Conservation (phyloP, 2,113 vertebrate genomes). For the Oryzias curvinotus region DNA sequence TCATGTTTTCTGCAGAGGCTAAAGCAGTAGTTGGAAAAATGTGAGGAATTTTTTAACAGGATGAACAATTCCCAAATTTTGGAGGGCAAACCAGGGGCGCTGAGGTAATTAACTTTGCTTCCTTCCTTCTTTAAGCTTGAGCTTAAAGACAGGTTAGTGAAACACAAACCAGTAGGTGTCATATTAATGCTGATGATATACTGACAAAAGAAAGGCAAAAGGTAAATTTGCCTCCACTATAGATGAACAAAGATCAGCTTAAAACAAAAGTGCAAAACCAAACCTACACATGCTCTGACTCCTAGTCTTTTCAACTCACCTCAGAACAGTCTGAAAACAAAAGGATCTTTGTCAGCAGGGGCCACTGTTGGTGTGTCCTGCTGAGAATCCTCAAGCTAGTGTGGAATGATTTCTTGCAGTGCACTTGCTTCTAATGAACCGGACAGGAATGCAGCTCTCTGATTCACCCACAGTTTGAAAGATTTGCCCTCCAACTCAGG, state of each 20-base stretch:
- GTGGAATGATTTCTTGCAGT: slow-evolving; percentile 65
- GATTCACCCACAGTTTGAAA: slow-evolving; percentile 31
- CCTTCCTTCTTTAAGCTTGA: slow-evolving; percentile 15
- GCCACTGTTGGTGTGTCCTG: slow-evolving; percentile 40
- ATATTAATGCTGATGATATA: slow-evolving; percentile 9
- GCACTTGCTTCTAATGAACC: slow-evolving; percentile 66
- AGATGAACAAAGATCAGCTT: too few relatives aligned
- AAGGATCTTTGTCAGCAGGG: slow-evolving; percentile 44
- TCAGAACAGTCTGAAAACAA: slow-evolving; percentile 36
- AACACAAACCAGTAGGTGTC: slow-evolving; percentile 24
- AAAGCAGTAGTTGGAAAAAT: slow-evolving; percentile 38
- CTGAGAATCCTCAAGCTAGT: slow-evolving; percentile 67
- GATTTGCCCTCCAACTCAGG: slow-evolving; percentile 44
- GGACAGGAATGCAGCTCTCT: slow-evolving; percentile 59
- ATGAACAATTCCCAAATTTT: slow-evolving; percentile 44
- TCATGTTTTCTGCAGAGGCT: background rate
- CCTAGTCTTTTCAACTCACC: background rate
- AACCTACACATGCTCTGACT: too few relatives aligned
- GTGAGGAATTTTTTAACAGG: slow-evolving; percentile 53
- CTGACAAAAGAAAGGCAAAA: slow-evolving; percentile 3
- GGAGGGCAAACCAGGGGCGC: slow-evolving; percentile 19
- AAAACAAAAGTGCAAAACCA: too few relatives aligned
- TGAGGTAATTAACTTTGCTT: slow-evolving; percentile 39
- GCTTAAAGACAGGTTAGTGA: slow-evolving; percentile 47
- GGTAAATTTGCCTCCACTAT: background rate